These are phyloP conservation scores for Macaria liturata DNA, from an alignment of 2,888 invertebrate species.

Conservation along the genomic window DNA sequence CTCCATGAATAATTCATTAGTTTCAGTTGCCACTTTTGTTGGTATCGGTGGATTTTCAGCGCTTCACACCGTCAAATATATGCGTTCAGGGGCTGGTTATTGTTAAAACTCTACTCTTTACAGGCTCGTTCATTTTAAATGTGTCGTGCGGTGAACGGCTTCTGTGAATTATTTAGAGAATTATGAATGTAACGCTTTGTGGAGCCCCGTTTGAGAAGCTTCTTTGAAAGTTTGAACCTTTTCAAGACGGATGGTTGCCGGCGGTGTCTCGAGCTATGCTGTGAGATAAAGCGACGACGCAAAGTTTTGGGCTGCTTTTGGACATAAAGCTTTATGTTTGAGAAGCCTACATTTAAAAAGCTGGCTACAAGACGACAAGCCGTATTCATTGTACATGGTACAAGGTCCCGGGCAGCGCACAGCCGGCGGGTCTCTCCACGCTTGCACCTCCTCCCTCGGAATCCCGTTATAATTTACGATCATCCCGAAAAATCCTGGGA, in stretches of 20 bases:
- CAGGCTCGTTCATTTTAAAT: constrained; percentile 61
- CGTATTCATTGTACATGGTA: constrained; percentile 6
- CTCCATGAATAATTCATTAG: constrained; percentile 83
- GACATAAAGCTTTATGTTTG: too few relatives aligned
- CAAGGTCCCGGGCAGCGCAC: constrained; percentile 14
- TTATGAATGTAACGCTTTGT: constrained; percentile 36
- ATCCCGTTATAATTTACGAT: constrained; percentile 81
- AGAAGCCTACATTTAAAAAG: not conserved
- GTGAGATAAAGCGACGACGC: not conserved
- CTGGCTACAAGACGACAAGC: constrained; percentile 10
- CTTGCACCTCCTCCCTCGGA: constrained; percentile 50
- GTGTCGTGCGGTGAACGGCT: constrained; percentile 41
- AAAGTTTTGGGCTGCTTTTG: not conserved
- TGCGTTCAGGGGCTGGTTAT: constrained; percentile 75
- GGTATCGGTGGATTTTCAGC: constrained; percentile 83
- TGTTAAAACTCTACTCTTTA: constrained; percentile 66
- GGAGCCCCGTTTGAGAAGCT: constrained; percentile 20
- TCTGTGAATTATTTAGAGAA: constrained; percentile 50
- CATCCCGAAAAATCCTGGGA: constrained; percentile 79
- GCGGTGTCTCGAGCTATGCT: not conserved
- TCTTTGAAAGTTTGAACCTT: constrained; percentile 13
- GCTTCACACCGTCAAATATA: constrained; percentile 79
- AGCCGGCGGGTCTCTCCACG: constrained; percentile 40
- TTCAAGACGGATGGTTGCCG: constrained; percentile 2
- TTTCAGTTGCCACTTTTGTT: constrained; percentile 83